phyloP scores from a whole-genome alignment of 1,140 invertebrate genomes.

The Drosophila sulfurigaster region DNA sequence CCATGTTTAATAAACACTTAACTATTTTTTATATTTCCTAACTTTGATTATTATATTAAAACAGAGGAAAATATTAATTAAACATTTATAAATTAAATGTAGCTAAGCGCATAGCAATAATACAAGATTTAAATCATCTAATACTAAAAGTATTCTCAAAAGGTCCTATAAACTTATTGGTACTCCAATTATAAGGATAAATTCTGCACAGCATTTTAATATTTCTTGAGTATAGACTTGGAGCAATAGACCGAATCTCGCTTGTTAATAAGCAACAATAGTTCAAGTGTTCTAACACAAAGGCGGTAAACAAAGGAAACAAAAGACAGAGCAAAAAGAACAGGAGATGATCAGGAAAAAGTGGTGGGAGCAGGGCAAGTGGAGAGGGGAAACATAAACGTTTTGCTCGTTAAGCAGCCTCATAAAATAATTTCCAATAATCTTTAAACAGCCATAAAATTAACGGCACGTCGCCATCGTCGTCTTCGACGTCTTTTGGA shows the following conservation, averaged over 20 bases:
- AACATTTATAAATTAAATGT: no score
- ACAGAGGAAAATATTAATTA: no score
- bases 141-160: no score
- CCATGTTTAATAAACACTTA: no score
- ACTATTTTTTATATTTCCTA: no score
- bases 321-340: neutral
- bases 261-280: constrained; percentile 11
- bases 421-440: constrained; percentile 83
- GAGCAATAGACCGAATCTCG: neutral
- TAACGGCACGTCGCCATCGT: constrained; percentile 71
- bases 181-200: neutral
- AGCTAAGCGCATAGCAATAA: no score
- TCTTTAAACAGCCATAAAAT: constrained; percentile 80
- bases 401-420: constrained; percentile 69
- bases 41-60: no score
- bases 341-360: neutral
- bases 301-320: neutral
- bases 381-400: constrained; percentile 37
- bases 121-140: no score
- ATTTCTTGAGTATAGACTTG: neutral
- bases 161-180: no score
- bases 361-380: neutral
- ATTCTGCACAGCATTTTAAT: neutral
- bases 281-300: neutral
- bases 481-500: constrained; percentile 22